These are phyloP conservation scores for Channa maculata DNA, from an alignment of 2,113 vertebrate genomes.

Conservation along the genomic window DNA sequence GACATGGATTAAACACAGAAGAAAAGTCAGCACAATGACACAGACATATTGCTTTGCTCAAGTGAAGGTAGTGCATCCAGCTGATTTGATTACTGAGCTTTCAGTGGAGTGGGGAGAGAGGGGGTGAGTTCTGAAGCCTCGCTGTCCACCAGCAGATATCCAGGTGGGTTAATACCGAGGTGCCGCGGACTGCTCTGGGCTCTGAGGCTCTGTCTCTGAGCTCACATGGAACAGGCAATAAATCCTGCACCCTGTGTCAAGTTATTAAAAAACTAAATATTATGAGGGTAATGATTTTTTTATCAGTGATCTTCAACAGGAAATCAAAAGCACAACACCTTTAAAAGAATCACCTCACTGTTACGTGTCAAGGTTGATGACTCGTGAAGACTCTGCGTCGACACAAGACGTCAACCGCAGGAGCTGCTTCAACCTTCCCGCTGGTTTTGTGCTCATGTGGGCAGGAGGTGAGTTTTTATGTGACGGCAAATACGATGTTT, in stretches of 20 bases:
- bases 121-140: conserved; percentile 16
- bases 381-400: neutral
- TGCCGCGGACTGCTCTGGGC: conserved; percentile 4
- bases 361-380: conserved; percentile 32
- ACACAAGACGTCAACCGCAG: conserved; percentile 7
- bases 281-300: conserved; percentile 70
- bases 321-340: conserved; percentile 41
- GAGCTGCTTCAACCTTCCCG: neutral
- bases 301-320: conserved; percentile 50
- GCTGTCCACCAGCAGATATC: conserved; percentile 69
- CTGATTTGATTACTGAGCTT: conserved; percentile 46
- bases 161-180: conserved; percentile 47
- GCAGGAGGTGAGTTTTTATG: conserved; percentile 6
- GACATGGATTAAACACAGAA: conserved; percentile 51
- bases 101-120: neutral
- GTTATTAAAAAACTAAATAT: conserved; percentile 60
- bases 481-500: conserved; percentile 31
- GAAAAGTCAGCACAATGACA: conserved; percentile 50
- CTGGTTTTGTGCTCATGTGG: conserved; percentile 15
- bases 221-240: conserved; percentile 53
- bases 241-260: conserved; percentile 44
- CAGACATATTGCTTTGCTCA: conserved; percentile 38
- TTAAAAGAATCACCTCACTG: neutral
- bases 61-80: conserved; percentile 32
- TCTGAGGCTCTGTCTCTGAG: conserved; percentile 16